Evolutionary conservation across 2,113 vertebrate species (phyloP), one percentile per base, ranked within the genome.

Genomic region (Centropristis striata): DNA sequence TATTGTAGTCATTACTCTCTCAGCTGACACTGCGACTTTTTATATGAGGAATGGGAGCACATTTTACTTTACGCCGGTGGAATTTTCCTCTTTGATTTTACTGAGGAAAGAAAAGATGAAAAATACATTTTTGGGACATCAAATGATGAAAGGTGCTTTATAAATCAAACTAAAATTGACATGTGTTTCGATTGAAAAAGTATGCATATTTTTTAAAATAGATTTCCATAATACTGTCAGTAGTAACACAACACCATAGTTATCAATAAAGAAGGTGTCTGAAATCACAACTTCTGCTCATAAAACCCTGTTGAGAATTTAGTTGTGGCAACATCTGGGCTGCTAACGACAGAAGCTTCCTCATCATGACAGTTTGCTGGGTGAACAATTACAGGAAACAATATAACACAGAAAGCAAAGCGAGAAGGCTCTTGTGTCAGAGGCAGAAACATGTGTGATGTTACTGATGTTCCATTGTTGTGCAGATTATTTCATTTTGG

Each of bases 1-100:
- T 67, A 60, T 41, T 27, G 58, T 6, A 28, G 41, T 57, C 75
- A 71, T 80, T 57, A 63, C 54, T 77, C 55, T 75, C 46, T 79
- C 47, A 69, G 66, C 58, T 78, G 64, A 80, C 75, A 69, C 42
- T 3, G 36, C 20, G n/a, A 28, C 27, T 47, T 60, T 49, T 60
- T 41, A 20, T 15, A 39, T 53, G 44, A 70, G 20, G 41, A 74
- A 74, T 51, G 50, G 42, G 18, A 46, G 25, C 42, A 16, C 21
- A 58, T 61, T 59, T 49, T 15, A 37, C 70, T 59, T 41, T 2
- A 20, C 4, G 27, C 1, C 0, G 64, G 14, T 23, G 27, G 16
- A 46, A 32, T 60, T 63, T 47, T 59, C 13, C 4, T 39, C 42
- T 37, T 51, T 39, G 28, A 39, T 20, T 46, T 76, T 37, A 61